These are phyloP conservation scores for Cephus sareptanus DNA, from an alignment of 2,888 invertebrate species.

Conservation along the genomic window DNA sequence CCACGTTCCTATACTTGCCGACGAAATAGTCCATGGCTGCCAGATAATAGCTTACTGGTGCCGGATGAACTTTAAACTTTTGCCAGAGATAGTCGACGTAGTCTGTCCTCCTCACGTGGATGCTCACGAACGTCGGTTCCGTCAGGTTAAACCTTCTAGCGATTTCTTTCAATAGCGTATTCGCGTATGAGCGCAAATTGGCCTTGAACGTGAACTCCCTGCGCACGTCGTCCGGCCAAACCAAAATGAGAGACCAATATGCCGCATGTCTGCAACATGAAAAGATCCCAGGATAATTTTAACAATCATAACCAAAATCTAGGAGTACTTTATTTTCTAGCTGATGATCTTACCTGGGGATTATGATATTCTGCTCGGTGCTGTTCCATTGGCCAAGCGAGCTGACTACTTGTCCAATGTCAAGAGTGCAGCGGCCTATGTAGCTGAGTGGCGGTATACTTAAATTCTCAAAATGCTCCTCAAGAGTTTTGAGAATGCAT, in stretches of 20 bases:
- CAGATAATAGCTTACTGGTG: slow-evolving; percentile 59
- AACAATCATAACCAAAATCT: not conserved
- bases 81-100: slow-evolving; percentile 70
- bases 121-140: slow-evolving; percentile 66
- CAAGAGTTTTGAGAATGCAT: slow-evolving; percentile 68
- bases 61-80: slow-evolving; percentile 65
- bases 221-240: slow-evolving; percentile 70
- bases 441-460: slow-evolving; percentile 70
- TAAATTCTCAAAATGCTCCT: slow-evolving; percentile 69
- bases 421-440: slow-evolving; percentile 69
- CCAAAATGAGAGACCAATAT: slow-evolving; percentile 69
- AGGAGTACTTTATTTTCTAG: not conserved
- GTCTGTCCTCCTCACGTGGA: slow-evolving; percentile 71
- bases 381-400: slow-evolving; percentile 70
- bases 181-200: slow-evolving; percentile 66
- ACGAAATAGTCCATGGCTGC: slow-evolving; percentile 63
- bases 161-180: slow-evolving; percentile 62
- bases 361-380: slow-evolving; percentile 70
- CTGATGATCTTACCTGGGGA: slow-evolving; percentile 61
- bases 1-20: slow-evolving; percentile 57
- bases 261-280: slow-evolving; percentile 62
- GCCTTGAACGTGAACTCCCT: slow-evolving; percentile 70
- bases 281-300: not conserved
- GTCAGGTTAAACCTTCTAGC: slow-evolving; percentile 48
- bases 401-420: slow-evolving; percentile 66